Percentiles rank a stretch among this genome's conserved stretches.
Conservation (phyloP, 2,888 invertebrate genomes). For the Gasteruption jaculator region DNA sequence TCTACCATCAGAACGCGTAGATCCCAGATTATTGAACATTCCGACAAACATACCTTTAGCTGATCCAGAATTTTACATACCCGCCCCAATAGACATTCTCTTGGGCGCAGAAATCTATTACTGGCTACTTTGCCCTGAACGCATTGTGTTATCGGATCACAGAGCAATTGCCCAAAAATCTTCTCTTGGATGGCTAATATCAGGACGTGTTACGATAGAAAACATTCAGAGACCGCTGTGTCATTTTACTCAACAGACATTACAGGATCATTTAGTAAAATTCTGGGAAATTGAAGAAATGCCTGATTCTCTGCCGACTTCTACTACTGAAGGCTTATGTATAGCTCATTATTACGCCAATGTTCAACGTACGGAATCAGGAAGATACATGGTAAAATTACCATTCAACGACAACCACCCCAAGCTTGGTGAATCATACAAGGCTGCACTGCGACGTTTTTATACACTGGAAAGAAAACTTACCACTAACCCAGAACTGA, state of each 20-base stretch:
- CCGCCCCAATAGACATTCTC: too few relatives aligned
- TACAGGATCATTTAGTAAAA: slow-evolving; percentile 14
- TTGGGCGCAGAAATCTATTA: too few relatives aligned
- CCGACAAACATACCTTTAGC: too few relatives aligned
- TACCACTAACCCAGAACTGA: slow-evolving; percentile 10
- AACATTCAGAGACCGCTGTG: not conserved
- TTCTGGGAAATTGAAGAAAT: slow-evolving; percentile 20
- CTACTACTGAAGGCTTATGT: slow-evolving; percentile 16
- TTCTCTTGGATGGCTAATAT: slow-evolving; percentile 17
- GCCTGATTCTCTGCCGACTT: not conserved
- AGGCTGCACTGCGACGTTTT: slow-evolving; percentile 11
- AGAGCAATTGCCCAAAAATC: slow-evolving; percentile 17
- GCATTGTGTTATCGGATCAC: too few relatives aligned
- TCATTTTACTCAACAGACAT: slow-evolving; percentile 8
- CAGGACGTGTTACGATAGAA: slow-evolving; percentile 14
- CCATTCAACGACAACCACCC: slow-evolving; percentile 13
- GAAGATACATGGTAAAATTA: slow-evolving; percentile 17
- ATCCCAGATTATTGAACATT: too few relatives aligned
- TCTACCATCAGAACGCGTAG: too few relatives aligned
- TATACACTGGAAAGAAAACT: slow-evolving; percentile 13
- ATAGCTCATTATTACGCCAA: slow-evolving; percentile 15
- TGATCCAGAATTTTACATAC: too few relatives aligned
- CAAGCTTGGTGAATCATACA: slow-evolving; percentile 15
- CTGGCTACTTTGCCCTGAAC: too few relatives aligned
- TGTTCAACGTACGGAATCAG: slow-evolving; percentile 8